phyloP scores from a whole-genome alignment of 2,113 vertebrate species.

The Lates calcarifer region DNA sequence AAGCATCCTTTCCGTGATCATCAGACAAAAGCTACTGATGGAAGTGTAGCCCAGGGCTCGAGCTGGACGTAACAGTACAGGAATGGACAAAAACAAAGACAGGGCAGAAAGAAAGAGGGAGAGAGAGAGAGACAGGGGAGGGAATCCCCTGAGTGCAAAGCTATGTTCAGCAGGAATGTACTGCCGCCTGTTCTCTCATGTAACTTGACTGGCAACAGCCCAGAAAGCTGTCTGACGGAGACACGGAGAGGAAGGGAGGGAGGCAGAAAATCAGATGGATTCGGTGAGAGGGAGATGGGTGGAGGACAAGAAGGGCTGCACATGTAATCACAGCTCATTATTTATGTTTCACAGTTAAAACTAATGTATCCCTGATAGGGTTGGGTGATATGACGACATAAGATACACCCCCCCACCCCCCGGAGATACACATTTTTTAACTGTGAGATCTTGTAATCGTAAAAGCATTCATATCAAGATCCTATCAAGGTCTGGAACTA shows the following conservation, averaged over 20 bases:
- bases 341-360: constrained; percentile 47
- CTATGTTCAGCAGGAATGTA: constrained; percentile 78
- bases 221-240: constrained; percentile 69
- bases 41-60: constrained; percentile 25
- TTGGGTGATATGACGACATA: not conserved
- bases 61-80: constrained; percentile 18
- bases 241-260: constrained; percentile 2
- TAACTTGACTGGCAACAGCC: constrained; percentile 76
- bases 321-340: constrained; percentile 40
- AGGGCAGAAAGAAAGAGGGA: not conserved
- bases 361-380: not conserved
- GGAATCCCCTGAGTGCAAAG: constrained; percentile 79
- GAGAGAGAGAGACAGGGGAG: constrained; percentile 53
- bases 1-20: not conserved
- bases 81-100: constrained; percentile 52
- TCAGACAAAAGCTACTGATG: not conserved
- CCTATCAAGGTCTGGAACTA: not conserved
- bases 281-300: constrained; percentile 38
- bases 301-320: constrained; percentile 33
- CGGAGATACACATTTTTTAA: not conserved
- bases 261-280: constrained; percentile 47
- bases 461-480: not conserved
- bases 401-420: not conserved
- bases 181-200: constrained; percentile 81
- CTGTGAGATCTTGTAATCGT: not conserved